Base-by-base conservation (phyloP, 2,113 vertebrate genomes). In the Thalassarche chlororhynchos region DNA sequence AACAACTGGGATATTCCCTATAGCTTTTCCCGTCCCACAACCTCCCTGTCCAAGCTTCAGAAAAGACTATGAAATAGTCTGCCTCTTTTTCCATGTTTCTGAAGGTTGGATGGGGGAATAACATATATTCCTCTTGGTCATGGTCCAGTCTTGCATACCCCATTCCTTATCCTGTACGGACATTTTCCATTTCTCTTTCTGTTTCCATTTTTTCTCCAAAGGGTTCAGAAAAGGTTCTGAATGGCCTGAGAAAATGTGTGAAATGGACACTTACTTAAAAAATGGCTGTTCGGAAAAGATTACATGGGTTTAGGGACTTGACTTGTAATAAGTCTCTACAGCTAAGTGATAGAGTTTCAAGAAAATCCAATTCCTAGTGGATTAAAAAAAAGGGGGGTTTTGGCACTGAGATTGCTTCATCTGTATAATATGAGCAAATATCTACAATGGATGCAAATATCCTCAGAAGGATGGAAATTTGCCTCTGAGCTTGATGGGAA, bases 331-430 rank as follows among this genome's bases (percentile, higher is more conserved):
- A 79, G 6, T 89, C 71, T 84, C 77, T 61, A 86, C 55, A 93
- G 26, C 52, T 85, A 90, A 93, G 57, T 84, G 87, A 85, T 54
- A 83, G 46, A n/a, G 4, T 81, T 96, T 90, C 7, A 70, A 94
- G 79, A 83, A 96, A 96, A 83, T 54, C 31, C 81, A 93, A 25
- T 76, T 97, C 64, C 71, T 76, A 84, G 36, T 25, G 71, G 89
- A 93, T 84, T 77, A 61, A 66, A 89, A 92, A 88, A 94, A 8
- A 9, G 3, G 4, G 9, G 38, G n/a, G 8, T 13, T 49, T 94
- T 97, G 97, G 96, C 93, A 98, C 94, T 40, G 23, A 95, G 21
- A 86, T 81, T 80, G 49, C 36, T 98, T 95, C 68, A 54, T 76
- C 68, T 84, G 66, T 72, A 54, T 84, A 91, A 36, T 28, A 90